These are phyloP conservation scores for Anticlea derivata DNA, from an alignment of 2,888 invertebrate species.

Conservation along the genomic window DNA sequence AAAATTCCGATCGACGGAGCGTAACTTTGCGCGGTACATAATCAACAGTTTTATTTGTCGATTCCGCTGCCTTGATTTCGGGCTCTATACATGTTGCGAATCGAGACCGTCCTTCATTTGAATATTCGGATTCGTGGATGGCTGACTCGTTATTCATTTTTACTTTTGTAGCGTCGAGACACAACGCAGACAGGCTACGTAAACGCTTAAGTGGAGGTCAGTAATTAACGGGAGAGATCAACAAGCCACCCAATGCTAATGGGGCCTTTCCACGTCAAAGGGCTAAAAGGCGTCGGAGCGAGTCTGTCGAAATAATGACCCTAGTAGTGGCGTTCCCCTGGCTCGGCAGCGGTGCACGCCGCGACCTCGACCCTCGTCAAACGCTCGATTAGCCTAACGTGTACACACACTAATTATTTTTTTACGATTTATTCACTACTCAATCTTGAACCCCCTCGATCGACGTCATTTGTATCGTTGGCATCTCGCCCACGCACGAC, in stretches of 20 bases:
- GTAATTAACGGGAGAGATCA: slow-evolving; percentile 79
- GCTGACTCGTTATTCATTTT: slow-evolving; percentile 45
- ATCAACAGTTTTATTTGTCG: slow-evolving; percentile 78
- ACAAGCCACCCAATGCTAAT: slow-evolving; percentile 80
- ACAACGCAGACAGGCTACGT: slow-evolving; percentile 44
- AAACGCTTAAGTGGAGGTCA: slow-evolving; percentile 69
- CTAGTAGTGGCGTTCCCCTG: slow-evolving; percentile 62
- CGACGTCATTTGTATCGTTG: slow-evolving; percentile 57
- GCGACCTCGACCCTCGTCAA: slow-evolving; percentile 80
- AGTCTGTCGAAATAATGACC: slow-evolving; percentile 79
- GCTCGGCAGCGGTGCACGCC: slow-evolving; percentile 52
- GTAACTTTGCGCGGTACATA: slow-evolving; percentile 71
- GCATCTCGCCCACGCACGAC: slow-evolving; percentile 58
- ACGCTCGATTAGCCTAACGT: slow-evolving; percentile 77
- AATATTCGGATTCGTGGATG: slow-evolving; percentile 55
- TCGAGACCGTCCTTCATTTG: slow-evolving; percentile 62
- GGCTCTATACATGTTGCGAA: slow-evolving; percentile 55
- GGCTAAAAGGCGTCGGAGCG: slow-evolving; percentile 79
- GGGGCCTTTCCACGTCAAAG: slow-evolving; percentile 80
- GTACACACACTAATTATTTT: slow-evolving; percentile 72
- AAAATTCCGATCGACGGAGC: slow-evolving; percentile 74
- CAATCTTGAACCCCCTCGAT: slow-evolving; percentile 50
- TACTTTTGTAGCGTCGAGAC: slow-evolving; percentile 33
- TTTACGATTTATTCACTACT: slow-evolving; percentile 55
- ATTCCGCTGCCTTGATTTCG: slow-evolving; percentile 72